These are phyloP conservation scores for Montipora capricornis DNA, from an alignment of 64 coral and sea anemone genomes.

Conservation along the genomic window DNA sequence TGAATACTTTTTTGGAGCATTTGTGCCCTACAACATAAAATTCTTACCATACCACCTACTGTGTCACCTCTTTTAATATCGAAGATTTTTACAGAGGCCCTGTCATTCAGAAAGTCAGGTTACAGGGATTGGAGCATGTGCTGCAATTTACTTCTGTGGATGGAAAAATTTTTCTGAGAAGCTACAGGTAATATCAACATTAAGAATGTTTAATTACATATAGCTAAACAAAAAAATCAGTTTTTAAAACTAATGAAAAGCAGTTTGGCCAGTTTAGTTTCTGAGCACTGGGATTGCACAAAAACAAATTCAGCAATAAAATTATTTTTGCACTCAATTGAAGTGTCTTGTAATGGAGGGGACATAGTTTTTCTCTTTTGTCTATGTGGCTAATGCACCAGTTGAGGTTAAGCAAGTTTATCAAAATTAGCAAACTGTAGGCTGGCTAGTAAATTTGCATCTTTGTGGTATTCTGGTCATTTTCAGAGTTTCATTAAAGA, in stretches of 20 bases:
- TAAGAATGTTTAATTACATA: neutral
- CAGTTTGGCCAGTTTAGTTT: too few relatives aligned
- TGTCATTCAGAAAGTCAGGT: slow-evolving; percentile 79
- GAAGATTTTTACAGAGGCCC: slow-evolving; percentile 92
- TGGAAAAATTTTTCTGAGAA: slow-evolving; percentile 86
- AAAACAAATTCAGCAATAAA: neutral
- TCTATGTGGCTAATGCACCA: too few relatives aligned
- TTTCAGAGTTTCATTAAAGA: slow-evolving; percentile 83
- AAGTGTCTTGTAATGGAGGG: too few relatives aligned
- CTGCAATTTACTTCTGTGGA: slow-evolving; percentile 84
- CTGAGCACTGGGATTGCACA: too few relatives aligned
- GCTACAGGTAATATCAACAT: slow-evolving; percentile 78
- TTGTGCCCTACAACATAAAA: neutral
- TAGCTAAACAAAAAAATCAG: too few relatives aligned
- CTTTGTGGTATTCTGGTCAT: neutral
- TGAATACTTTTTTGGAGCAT: too few relatives aligned
- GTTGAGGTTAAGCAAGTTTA: neutral
- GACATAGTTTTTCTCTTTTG: too few relatives aligned
- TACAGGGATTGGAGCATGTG: slow-evolving; percentile 96
- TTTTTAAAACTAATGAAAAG: too few relatives aligned
- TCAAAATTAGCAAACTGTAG: too few relatives aligned
- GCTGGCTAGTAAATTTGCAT: too few relatives aligned
- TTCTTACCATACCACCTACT: neutral
- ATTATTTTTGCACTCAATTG: neutral
- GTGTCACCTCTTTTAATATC: neutral